Conservation (phyloP, 2,113 vertebrate genomes). For the Riparia riparia region DNA sequence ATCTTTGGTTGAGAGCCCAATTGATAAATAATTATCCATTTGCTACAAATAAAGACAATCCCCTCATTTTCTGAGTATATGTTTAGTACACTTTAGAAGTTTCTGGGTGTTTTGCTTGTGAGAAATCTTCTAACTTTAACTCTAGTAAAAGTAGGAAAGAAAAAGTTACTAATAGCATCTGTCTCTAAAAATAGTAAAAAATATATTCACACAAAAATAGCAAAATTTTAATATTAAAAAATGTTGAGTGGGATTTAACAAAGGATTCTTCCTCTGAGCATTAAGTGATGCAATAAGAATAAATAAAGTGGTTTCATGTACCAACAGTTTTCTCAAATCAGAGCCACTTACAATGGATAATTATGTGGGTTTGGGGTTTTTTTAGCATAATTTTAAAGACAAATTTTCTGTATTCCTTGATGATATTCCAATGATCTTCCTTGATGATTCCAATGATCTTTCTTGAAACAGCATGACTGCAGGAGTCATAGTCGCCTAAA, state of each 20-base stretch:
- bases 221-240: not conserved
- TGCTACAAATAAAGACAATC: not conserved
- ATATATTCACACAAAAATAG: not conserved
- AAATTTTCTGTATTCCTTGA: not conserved
- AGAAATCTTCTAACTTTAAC: not conserved
- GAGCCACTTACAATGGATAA: not conserved
- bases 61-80: not conserved
- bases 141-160: not conserved
- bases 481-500: not conserved
- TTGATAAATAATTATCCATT: not conserved
- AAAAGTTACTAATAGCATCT: not conserved
- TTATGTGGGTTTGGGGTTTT: fast-evolving
- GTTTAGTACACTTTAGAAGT: not conserved
- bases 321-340: not conserved
- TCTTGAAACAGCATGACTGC: not conserved
- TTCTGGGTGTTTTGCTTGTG: not conserved
- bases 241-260: not conserved
- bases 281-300: not conserved
- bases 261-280: not conserved
- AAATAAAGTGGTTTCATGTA: not conserved
- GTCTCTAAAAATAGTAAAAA: not conserved
- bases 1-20: not conserved
- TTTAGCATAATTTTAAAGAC: not conserved
- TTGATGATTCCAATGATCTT: not conserved
- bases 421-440: not conserved